Base-by-base conservation (phyloP, 2,113 vertebrate species). In the Edolisoma coerulescens region DNA sequence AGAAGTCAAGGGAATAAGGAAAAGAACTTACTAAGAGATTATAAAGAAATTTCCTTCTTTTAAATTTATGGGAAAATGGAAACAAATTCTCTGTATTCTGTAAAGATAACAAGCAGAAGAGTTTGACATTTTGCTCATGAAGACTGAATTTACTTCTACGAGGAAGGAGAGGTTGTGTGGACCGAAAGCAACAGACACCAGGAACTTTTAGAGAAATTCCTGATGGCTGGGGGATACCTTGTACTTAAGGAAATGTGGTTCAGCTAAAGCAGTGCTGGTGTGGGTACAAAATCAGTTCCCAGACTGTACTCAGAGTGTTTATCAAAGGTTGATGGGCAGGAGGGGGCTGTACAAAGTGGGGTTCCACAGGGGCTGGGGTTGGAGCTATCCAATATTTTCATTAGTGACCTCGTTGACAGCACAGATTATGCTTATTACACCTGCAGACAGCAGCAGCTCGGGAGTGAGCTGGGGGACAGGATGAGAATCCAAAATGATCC, bases 371-470 rank as follows among this genome's bases (percentile, higher is more conserved):
- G 49, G 8, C 41, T 42, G 41, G 35, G 52, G 26, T 20, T 90
- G 74, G 53, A 47, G 44, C 54, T 59, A 33, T 19, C 87, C 92
- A 53, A 44, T 93, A 81, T 84, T 89, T 94, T 74, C 81, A 89
- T 87, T 49, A 65, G 73, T 78, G 84, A 89, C 84, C 77, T 77
- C 87, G 84, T 9, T 69, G 84, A 61, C 6, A 6, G 82, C 84
- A 44, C 2, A 39, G 89, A 78, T 87, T 68, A 11, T 79, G 45
- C 64, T 90, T 47, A 61, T 90, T 87, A 18, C 86, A 90, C 22
- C 78, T 87, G 42, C 86, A 94, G 84, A 47, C 71, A 89, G 71
- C 80, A 60, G 22, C 76, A 59, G 39, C 26, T 33, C 26, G 53
- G 35, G 49, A 54, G 61, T 8, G 44, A 44, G 59, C 27, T 60